A percentile compares a stretch with the other conserved stretches of the same genome.
These are phyloP conservation scores for Mamestra brassicae DNA, from an alignment of 2,888 invertebrate genomes.

Conservation along the genomic window DNA sequence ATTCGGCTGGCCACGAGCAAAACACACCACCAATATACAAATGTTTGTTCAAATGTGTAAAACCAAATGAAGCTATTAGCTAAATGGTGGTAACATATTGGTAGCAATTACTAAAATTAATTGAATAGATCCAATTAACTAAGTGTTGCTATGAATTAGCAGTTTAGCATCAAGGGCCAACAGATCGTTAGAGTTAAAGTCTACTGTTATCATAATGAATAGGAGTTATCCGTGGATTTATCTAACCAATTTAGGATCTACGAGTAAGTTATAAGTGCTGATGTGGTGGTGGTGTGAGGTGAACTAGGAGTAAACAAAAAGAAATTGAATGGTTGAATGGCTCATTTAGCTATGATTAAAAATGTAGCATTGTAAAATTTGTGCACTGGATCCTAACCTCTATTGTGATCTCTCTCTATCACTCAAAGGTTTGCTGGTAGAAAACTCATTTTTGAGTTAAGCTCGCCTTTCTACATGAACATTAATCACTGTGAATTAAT, in stretches of 20 bases:
- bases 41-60: constrained; percentile 51
- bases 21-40: constrained; percentile 31
- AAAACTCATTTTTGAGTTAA: too few species aligned
- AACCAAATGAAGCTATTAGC: constrained; percentile 59
- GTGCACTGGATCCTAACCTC: too few species aligned
- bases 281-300: background rate
- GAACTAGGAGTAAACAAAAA: background rate
- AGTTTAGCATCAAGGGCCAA: constrained; percentile 29
- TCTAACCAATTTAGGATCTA: constrained; percentile 15
- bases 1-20: constrained; percentile 14
- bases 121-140: constrained; percentile 65
- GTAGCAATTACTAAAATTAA: constrained; percentile 65
- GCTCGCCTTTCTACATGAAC: too few species aligned
- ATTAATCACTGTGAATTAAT: too few species aligned
- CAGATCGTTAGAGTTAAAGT: constrained; percentile 18
- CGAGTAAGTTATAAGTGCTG: background rate
- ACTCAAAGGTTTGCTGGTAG: too few species aligned
- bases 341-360: too few species aligned
- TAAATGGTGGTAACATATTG: constrained; percentile 51
- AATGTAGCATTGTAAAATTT: too few species aligned
- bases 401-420: too few species aligned
- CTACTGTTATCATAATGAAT: constrained; percentile 30
- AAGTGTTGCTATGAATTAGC: constrained; percentile 56
- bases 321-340: background rate
- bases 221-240: constrained; percentile 31